Conservation (phyloP, 2,888 invertebrate genomes). For the Dryocosmus kuriphilus region DNA sequence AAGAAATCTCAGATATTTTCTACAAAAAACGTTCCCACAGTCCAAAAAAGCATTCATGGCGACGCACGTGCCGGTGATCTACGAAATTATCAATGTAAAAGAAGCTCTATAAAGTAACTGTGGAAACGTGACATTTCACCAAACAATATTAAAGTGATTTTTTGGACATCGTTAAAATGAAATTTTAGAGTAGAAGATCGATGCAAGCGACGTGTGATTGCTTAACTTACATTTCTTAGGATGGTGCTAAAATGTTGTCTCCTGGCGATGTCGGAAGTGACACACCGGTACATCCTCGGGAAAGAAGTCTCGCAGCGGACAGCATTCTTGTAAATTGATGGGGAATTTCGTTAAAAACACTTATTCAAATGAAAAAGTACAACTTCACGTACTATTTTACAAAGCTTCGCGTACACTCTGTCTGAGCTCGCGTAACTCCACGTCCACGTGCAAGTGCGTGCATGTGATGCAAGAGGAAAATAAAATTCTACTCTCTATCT, state of each 20-base stretch:
- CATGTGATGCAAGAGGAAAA: constrained; percentile 11
- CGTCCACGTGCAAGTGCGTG: constrained; percentile 15
- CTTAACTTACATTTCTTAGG: constrained; percentile 83
- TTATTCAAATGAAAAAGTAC: neutral
- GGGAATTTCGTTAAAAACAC: neutral
- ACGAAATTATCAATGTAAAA: neutral
- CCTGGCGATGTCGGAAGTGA: constrained; percentile 80
- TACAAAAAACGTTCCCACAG: no score
- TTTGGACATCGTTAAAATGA: neutral
- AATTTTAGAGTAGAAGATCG: neutral
- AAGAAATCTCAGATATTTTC: neutral
- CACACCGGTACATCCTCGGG: constrained; percentile 82
- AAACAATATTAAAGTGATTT: neutral
- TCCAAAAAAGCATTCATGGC: neutral
- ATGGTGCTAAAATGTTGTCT: constrained; percentile 84
- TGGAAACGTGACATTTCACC: neutral
- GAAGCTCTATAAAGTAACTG: no score
- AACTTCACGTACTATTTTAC: neutral
- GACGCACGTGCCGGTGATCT: neutral
- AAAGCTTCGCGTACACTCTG: neutral
- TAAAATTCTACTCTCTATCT: no score
- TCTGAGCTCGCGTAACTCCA: neutral
- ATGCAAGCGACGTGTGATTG: neutral
- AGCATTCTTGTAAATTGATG: constrained; percentile 80
- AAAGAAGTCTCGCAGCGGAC: constrained; percentile 84